A percentile compares a stretch with the other conserved stretches of the same genome.
These are phyloP conservation scores for Alca torda DNA, from an alignment of 2,797 vertebrate species.

Conservation along the genomic window DNA sequence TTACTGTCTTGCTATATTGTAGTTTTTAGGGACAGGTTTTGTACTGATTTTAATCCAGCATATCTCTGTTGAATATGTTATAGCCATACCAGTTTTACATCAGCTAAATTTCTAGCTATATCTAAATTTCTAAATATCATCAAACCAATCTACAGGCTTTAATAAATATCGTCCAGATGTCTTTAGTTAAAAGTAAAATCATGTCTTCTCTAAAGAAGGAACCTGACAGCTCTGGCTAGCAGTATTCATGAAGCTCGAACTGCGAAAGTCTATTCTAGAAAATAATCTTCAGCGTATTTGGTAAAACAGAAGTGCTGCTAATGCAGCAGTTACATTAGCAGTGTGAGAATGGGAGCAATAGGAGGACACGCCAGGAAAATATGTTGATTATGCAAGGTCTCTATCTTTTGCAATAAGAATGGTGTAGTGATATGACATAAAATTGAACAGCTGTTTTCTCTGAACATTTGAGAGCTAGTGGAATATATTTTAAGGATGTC, in stretches of 20 bases:
- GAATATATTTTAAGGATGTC: conserved; percentile 20
- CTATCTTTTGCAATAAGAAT: conserved; percentile 19
- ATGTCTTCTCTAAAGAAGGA: not conserved
- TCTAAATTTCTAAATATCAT: not conserved
- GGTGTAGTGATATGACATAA: conserved; percentile 2
- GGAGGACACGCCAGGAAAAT: conserved; percentile 15
- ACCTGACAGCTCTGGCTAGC: not conserved
- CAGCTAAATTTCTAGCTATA: not conserved
- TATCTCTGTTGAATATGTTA: not conserved
- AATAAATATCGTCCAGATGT: not conserved
- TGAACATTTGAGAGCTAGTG: not conserved
- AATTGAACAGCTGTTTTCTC: conserved; percentile 21
- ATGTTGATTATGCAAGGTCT: conserved; percentile 32
- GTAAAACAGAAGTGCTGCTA: conserved; percentile 25
- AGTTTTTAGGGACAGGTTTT: not conserved
- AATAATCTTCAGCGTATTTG: not conserved
- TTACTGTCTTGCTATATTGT: not conserved
- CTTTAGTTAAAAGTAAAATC: not conserved
- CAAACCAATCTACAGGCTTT: not conserved
- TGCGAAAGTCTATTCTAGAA: not conserved
- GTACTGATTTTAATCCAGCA: not conserved
- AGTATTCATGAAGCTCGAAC: not conserved
- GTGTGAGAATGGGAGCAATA: not conserved
- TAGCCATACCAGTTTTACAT: not conserved
- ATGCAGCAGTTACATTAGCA: not conserved